phyloP scores from a whole-genome alignment of 2,113 vertebrate genomes.

The Myrmecobius fasciatus region DNA sequence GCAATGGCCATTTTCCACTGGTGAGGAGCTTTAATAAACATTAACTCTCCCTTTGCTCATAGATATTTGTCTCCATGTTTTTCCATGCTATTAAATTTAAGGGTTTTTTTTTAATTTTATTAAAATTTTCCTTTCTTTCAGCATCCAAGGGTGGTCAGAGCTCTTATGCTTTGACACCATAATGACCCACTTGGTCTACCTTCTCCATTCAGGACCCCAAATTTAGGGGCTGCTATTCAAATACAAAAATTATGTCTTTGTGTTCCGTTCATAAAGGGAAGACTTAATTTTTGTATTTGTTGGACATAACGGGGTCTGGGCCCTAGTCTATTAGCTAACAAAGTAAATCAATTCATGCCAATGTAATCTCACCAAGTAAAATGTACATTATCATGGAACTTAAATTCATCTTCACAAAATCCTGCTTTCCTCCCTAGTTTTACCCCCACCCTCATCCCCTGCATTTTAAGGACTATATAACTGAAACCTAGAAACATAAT shows the following conservation, averaged over 20 bases:
- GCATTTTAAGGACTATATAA: background rate
- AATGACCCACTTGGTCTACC: background rate
- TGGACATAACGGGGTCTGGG: too few species aligned
- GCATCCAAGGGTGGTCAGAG: too few species aligned
- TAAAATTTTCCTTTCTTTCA: background rate
- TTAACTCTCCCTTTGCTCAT: background rate
- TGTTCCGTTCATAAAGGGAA: background rate
- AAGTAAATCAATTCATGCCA: background rate
- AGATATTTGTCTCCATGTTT: background rate
- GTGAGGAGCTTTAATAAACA: slow-evolving; percentile 10
- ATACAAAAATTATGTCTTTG: background rate
- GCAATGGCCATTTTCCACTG: background rate
- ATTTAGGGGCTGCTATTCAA: background rate
- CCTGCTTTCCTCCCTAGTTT: too few species aligned
- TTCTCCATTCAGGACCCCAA: background rate
- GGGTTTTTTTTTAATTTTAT: too few species aligned
- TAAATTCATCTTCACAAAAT: background rate
- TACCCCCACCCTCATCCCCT: background rate
- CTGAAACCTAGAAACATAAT: background rate
- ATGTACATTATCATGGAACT: too few species aligned
- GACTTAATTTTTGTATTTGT: too few species aligned
- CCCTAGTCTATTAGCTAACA: background rate
- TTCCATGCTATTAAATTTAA: background rate
- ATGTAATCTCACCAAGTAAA: too few species aligned
- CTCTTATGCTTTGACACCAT: background rate